Evolutionary conservation across 2,797 vertebrate species (phyloP).

Genomic region (Danio choprae): DNA sequence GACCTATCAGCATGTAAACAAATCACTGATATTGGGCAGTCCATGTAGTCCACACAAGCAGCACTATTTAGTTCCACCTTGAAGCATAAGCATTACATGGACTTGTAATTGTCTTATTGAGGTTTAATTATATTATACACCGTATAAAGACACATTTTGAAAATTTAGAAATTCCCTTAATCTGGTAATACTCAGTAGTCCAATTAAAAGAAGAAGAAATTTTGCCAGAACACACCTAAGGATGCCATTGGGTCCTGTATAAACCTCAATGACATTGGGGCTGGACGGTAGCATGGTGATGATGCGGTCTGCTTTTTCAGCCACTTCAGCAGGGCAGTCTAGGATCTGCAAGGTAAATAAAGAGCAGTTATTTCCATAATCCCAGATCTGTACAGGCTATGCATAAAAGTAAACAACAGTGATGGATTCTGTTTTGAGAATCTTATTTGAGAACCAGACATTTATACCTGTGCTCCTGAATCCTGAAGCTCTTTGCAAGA

Average conservation of each 20-base stretch:
- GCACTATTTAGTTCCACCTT: too few species aligned
- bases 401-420: not conserved
- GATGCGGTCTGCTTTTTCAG: constrained; percentile 94
- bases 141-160: not conserved
- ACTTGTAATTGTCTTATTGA: too few species aligned
- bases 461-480: constrained; percentile 89
- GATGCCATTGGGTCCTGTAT: constrained; percentile 92
- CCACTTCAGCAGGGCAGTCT: constrained; percentile 92
- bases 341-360: constrained; percentile 83
- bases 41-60: too few species aligned
- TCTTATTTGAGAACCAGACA: not conserved
- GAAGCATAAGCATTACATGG: too few species aligned
- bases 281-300: constrained; percentile 98
- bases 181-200: not conserved
- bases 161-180: not conserved
- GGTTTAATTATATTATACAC: too few species aligned
- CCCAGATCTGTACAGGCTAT: not conserved
- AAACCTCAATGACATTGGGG: constrained; percentile 89
- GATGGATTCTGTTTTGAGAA: not conserved
- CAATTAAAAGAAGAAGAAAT: constrained; percentile 50
- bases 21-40: too few species aligned
- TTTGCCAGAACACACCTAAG: constrained; percentile 81
- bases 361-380: not conserved
- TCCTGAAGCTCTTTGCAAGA: constrained; percentile 94
- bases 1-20: too few species aligned